These are phyloP conservation scores for Dromas ardeola DNA, from an alignment of 2,113 vertebrate species.

Conservation along the genomic window DNA sequence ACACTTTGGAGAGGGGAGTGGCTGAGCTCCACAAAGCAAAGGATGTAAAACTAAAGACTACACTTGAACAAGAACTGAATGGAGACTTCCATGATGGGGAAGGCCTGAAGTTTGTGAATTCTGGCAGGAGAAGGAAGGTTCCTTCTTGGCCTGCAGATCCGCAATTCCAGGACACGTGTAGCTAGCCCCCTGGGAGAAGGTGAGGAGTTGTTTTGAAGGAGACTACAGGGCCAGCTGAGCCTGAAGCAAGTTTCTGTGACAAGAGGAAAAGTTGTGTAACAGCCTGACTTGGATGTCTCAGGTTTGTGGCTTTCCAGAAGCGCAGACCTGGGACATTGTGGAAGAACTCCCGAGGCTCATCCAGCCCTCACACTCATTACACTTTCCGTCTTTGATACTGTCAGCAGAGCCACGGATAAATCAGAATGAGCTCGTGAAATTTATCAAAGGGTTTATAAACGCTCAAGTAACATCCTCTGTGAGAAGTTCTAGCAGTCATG, in stretches of 20 bases:
- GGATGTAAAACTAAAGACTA: background rate
- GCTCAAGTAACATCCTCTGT: background rate
- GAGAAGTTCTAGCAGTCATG: background rate
- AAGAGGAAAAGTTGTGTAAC: background rate
- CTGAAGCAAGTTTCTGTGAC: background rate
- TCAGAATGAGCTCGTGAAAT: background rate
- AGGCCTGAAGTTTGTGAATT: background rate
- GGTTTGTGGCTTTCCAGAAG: background rate
- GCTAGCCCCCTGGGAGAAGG: background rate
- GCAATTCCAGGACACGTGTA: background rate
- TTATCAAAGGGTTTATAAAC: background rate
- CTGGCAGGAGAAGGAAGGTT: background rate
- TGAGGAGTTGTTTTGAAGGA: background rate
- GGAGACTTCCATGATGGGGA: background rate
- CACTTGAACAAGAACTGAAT: background rate
- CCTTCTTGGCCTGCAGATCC: background rate
- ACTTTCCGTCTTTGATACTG: background rate
- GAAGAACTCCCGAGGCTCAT: background rate
- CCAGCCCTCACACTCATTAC: background rate
- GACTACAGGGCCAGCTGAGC: background rate
- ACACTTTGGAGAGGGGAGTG: background rate
- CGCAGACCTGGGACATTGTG: background rate
- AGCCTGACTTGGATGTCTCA: background rate
- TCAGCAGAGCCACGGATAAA: background rate
- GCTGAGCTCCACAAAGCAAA: background rate